Conservation (phyloP, 2,797 vertebrate genomes). For the Aulostomus chinensis region DNA sequence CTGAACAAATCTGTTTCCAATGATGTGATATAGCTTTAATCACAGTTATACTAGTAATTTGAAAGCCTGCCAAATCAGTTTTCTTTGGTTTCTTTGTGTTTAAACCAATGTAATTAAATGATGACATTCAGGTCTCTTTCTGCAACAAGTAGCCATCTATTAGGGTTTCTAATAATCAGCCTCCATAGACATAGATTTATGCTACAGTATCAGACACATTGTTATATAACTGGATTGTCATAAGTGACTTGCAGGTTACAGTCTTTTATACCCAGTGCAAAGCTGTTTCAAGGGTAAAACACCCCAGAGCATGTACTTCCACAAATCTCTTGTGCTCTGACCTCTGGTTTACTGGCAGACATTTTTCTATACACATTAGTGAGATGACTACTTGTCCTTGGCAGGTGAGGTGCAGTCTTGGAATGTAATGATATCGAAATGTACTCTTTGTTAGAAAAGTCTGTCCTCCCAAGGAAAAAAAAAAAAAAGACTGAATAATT, state of each 20-base stretch:
- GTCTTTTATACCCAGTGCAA: constrained; percentile 25
- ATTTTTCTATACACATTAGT: constrained; percentile 56
- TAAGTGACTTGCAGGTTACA: constrained; percentile 32
- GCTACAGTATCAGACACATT: constrained; percentile 38
- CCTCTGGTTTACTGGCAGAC: constrained; percentile 40
- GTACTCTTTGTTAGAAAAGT: too few species aligned
- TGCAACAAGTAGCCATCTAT: not conserved
- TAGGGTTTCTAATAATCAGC: constrained; percentile 11
- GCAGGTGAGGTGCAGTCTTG: constrained; percentile 39
- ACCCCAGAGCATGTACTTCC: constrained; percentile 29
- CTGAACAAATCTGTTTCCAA: constrained; percentile 42
- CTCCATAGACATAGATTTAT: constrained; percentile 25
- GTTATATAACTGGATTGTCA: constrained; percentile 17
- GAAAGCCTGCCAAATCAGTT: constrained; percentile 16
- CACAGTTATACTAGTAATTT: constrained; percentile 11
- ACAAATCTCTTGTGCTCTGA: constrained; percentile 47
- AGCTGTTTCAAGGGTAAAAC: constrained; percentile 63
- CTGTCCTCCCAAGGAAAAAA: too few species aligned
- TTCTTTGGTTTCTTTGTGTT: constrained; percentile 5
- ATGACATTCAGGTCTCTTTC: constrained; percentile 20
- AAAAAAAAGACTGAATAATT: too few species aligned
- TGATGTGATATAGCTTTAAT: constrained; percentile 23
- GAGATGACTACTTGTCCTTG: constrained; percentile 72
- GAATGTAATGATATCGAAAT: constrained; percentile 37
- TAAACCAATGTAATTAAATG: constrained; percentile 7